Percentiles rank a stretch among this genome's conserved stretches.
phyloP scores from a whole-genome alignment of 2,888 invertebrate genomes.

The Pyrocoelia pectoralis region DNA sequence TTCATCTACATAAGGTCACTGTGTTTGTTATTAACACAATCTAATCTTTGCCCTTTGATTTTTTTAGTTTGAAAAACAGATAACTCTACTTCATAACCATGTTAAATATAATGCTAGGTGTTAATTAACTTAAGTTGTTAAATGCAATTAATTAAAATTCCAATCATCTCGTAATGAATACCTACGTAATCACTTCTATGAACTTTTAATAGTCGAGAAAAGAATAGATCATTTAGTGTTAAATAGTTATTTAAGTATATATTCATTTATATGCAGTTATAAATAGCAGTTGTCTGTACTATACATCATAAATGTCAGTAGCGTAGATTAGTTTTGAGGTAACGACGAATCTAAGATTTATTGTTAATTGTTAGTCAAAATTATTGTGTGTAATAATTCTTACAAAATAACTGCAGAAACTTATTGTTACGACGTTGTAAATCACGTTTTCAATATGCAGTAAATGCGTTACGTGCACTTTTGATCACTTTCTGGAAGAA shows the following conservation, averaged over 20 bases:
- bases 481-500: no score
- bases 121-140: background rate
- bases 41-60: constrained; percentile 23
- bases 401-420: background rate
- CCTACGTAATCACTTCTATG: background rate
- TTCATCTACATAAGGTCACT: constrained; percentile 29
- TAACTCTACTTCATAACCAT: constrained; percentile 1
- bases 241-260: background rate
- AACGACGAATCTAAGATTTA: background rate
- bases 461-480: no score
- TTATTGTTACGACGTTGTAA: background rate
- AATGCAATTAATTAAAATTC: no score
- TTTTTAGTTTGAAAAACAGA: constrained; percentile 10
- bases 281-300: constrained; percentile 27
- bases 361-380: background rate
- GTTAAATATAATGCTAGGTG: constrained; percentile 2
- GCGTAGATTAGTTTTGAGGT: constrained; percentile 10
- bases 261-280: constrained; percentile 6
- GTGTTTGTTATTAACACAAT: constrained; percentile 22
- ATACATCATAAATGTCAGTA: constrained; percentile 16
- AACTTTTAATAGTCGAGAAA: background rate
- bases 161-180: no score
- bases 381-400: background rate
- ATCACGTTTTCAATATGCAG: background rate
- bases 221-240: background rate